Evolutionary conservation across 2,888 invertebrate genomes (phyloP).

Genomic region (Diaprepes abbreviatus): DNA sequence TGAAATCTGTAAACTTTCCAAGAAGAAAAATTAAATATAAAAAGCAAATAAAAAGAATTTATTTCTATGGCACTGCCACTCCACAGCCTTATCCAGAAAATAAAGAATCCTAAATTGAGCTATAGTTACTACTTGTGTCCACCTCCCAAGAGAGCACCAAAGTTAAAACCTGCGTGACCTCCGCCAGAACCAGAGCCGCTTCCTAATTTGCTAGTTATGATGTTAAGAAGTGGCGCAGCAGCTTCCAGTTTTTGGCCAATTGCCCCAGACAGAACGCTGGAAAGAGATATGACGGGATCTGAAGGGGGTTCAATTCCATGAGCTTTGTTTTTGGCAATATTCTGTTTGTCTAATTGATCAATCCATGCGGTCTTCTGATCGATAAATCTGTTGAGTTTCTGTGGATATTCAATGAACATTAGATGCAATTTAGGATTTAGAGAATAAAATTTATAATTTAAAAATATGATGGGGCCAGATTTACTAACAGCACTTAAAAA

Average conservation of each 20-base stretch:
- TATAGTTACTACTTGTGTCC: constrained; percentile 4
- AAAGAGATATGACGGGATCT: constrained; percentile 70
- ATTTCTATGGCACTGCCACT: constrained; percentile 12
- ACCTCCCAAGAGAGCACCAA: constrained; percentile 66
- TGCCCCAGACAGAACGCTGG: constrained; percentile 77
- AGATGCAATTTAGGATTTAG: too few species aligned
- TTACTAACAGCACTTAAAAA: too few species aligned
- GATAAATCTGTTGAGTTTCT: constrained; percentile 88
- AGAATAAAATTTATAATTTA: too few species aligned
- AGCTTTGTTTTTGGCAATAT: constrained; percentile 82
- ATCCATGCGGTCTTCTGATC: constrained; percentile 84
- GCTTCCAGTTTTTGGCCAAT: constrained; percentile 76
- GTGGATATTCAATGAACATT: constrained; percentile 59
- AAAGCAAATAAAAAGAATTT: background rate
- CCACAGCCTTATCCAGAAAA: background rate
- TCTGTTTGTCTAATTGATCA: constrained; percentile 77
- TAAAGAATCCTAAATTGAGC: background rate
- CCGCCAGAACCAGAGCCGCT: constrained; percentile 65
- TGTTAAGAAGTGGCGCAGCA: constrained; percentile 72
- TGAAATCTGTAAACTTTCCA: too few species aligned
- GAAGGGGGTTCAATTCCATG: constrained; percentile 79
- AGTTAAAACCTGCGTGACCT: constrained; percentile 70
- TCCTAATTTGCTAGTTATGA: constrained; percentile 77
- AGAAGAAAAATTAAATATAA: too few species aligned
- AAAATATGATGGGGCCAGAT: too few species aligned